Evolutionary conservation across 92 coral and sea anemone species (phyloP).

Genomic region (Diadumene lineata): DNA sequence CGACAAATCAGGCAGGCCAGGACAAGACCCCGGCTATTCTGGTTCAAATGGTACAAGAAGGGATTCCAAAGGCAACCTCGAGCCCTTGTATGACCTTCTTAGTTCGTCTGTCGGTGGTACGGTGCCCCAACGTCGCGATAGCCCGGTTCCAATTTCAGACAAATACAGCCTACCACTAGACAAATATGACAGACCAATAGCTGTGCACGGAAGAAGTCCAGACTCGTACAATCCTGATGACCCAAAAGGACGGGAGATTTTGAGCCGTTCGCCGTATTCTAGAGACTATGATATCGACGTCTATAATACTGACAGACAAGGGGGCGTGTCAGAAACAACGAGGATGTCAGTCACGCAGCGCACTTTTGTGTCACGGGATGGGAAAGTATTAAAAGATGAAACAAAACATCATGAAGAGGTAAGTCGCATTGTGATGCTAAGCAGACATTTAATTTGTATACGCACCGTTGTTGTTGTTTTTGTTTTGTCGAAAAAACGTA

Average conservation of each 20-base stretch:
- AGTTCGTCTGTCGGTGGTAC: not conserved
- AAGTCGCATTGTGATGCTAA: too few species aligned
- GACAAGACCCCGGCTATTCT: not conserved
- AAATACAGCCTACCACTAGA: slow-evolving; percentile 28
- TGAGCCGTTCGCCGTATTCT: slow-evolving; percentile 7
- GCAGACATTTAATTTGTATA: too few species aligned
- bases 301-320: not conserved
- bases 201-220: too few species aligned
- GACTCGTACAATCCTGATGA: slow-evolving; percentile 15
- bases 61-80: slow-evolving; percentile 13
- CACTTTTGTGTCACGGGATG: slow-evolving; percentile 33
- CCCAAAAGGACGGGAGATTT: not conserved
- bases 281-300: not conserved
- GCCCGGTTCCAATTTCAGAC: slow-evolving; percentile 30
- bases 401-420: slow-evolving; percentile 32
- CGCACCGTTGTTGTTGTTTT: too few species aligned
- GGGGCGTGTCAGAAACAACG: slow-evolving; percentile 23
- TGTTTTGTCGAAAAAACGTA: too few species aligned
- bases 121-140: not conserved
- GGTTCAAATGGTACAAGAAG: not conserved
- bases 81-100: slow-evolving; percentile 19
- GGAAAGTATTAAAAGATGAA: slow-evolving; percentile 44
- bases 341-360: slow-evolving; percentile 15
- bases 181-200: too few species aligned
- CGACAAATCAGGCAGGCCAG: not conserved